These are phyloP conservation scores for Actias luna DNA, from an alignment of 2,888 invertebrate species.

Conservation along the genomic window DNA sequence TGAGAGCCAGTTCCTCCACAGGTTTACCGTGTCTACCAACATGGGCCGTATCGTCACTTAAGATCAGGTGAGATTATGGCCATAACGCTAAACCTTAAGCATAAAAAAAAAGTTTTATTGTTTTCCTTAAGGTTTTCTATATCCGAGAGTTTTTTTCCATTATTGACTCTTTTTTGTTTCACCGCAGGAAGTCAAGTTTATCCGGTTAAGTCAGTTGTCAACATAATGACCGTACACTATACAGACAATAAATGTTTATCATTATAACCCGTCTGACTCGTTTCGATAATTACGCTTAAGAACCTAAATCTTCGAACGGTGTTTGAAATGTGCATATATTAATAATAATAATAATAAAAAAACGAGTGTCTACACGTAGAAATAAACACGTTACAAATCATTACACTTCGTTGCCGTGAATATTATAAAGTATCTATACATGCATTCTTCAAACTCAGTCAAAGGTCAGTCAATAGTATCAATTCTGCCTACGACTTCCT, in stretches of 20 bases:
- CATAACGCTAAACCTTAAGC: too few relatives aligned
- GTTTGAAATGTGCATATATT: background rate
- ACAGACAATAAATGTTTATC: conserved; percentile 9
- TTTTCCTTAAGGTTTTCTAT: conserved; percentile 4
- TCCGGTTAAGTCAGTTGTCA: conserved; percentile 55
- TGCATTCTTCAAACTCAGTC: too few relatives aligned
- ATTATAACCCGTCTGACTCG: conserved; percentile 10
- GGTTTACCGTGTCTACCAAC: too few relatives aligned
- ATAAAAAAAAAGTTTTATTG: conserved; percentile 2
- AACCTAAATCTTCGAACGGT: background rate
- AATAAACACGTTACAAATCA: too few relatives aligned
- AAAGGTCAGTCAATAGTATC: too few relatives aligned
- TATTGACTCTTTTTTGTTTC: conserved; percentile 45
- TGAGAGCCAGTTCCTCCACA: too few relatives aligned
- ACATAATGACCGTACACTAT: conserved; percentile 16
- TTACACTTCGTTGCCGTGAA: too few relatives aligned
- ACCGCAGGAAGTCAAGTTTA: conserved; percentile 62
- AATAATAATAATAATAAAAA: background rate
- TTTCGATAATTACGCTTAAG: conserved; percentile 7
- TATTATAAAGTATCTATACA: too few relatives aligned
- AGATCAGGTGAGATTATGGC: too few relatives aligned
- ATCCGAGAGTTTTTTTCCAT: conserved; percentile 38
- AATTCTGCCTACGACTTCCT: too few relatives aligned
- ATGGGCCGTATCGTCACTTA: too few relatives aligned
- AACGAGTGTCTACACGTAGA: too few relatives aligned